A percentile compares a stretch with the other conserved stretches of the same genome.
These are phyloP conservation scores for Dorcus parallelipipedus DNA, from an alignment of 2,888 invertebrate genomes.

Conservation along the genomic window DNA sequence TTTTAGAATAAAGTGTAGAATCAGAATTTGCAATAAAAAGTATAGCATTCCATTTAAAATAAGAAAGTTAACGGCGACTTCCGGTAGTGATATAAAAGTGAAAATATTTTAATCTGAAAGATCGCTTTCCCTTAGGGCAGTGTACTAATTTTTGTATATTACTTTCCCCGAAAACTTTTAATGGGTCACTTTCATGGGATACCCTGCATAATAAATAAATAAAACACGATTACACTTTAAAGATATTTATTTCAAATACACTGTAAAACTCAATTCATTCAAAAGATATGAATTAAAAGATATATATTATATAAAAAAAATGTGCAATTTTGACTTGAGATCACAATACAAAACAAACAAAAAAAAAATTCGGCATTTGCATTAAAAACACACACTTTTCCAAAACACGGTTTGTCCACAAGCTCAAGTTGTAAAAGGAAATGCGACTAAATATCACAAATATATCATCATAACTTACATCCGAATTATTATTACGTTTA, in stretches of 20 bases:
- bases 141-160: too few species aligned
- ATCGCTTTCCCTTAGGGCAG: too few species aligned
- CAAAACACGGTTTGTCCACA: not conserved
- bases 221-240: slow-evolving; percentile 27
- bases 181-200: too few species aligned
- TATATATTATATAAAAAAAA: slow-evolving; percentile 18
- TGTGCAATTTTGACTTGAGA: slow-evolving; percentile 27
- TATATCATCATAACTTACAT: slow-evolving; percentile 16
- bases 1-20: too few species aligned
- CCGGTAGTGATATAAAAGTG: too few species aligned
- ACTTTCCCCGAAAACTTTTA: too few species aligned
- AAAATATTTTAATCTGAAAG: too few species aligned
- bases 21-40: too few species aligned
- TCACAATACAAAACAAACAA: slow-evolving; percentile 15
- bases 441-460: slow-evolving; percentile 32
- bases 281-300: slow-evolving; percentile 16
- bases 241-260: slow-evolving; percentile 45
- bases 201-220: not conserved
- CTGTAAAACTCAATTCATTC: slow-evolving; percentile 33
- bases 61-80: too few species aligned
- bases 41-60: too few species aligned
- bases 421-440: slow-evolving; percentile 14
- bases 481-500: too few species aligned
- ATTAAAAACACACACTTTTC: slow-evolving; percentile 11
- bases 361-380: slow-evolving; percentile 19